A percentile compares a stretch with the other conserved stretches of the same genome.
Conservation (phyloP, 2,797 vertebrate genomes). For the Cuniculus paca region DNA sequence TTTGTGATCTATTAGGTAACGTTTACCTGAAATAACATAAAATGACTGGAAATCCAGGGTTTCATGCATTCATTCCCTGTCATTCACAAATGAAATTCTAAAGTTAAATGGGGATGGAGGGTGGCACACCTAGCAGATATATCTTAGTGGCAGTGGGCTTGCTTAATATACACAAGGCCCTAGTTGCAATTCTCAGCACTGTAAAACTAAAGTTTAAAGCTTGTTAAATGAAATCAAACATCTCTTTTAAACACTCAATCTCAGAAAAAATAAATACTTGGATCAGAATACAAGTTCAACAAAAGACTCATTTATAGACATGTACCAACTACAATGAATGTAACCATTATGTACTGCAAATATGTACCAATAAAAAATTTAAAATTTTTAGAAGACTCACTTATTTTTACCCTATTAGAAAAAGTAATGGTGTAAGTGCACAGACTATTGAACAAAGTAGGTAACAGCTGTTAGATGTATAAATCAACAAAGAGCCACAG, state of each 20-base stretch:
- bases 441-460: background rate
- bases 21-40: background rate
- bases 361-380: background rate
- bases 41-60: constrained; percentile 4
- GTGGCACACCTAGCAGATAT: background rate
- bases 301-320: background rate
- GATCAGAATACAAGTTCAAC: background rate
- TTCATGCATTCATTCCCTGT: background rate
- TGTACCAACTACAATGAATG: background rate
- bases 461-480: background rate
- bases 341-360: background rate
- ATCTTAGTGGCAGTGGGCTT: background rate
- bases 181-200: background rate
- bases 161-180: background rate
- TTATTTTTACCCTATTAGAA: constrained; percentile 28
- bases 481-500: background rate
- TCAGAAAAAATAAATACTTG: constrained; percentile 18
- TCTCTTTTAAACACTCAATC: background rate
- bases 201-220: background rate
- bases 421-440: background rate
- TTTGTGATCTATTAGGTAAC: background rate
- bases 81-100: constrained; percentile 27
- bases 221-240: constrained; percentile 50
- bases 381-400: background rate
- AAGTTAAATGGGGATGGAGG: background rate